Percentiles rank a stretch among this genome's conserved stretches.
Evolutionary conservation across 2,888 invertebrate genomes (phyloP).

Genomic region (Beris chalybata): DNA sequence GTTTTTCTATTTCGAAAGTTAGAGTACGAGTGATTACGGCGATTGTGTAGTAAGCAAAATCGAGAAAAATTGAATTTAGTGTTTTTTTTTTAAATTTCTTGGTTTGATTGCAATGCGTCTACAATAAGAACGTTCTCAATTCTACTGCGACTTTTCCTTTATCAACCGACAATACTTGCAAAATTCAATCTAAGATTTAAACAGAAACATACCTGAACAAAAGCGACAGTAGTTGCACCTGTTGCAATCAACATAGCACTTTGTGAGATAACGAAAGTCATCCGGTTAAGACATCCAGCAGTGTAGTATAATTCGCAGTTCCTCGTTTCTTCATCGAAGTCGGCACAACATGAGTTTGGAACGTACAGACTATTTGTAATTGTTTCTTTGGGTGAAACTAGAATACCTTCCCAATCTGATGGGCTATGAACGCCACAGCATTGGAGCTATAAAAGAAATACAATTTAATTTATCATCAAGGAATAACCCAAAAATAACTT

Average conservation of each 20-base stretch:
- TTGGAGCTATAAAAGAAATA: constrained; percentile 60
- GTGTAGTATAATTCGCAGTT: constrained; percentile 48
- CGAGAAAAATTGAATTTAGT: too few relatives aligned
- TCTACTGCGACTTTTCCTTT: too few relatives aligned
- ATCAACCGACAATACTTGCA: too few relatives aligned
- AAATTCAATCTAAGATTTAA: too few relatives aligned
- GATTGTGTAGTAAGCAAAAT: too few relatives aligned
- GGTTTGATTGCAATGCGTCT: too few relatives aligned
- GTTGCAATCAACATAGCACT: constrained; percentile 73
- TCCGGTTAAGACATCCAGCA: constrained; percentile 64
- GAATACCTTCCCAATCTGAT: constrained; percentile 62
- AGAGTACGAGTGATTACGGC: too few relatives aligned
- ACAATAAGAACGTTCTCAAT: too few relatives aligned
- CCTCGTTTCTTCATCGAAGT: constrained; percentile 50
- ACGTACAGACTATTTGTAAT: constrained; percentile 49
- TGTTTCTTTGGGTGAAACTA: constrained; percentile 32
- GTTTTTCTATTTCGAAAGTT: too few relatives aligned
- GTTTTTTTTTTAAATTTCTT: too few relatives aligned
- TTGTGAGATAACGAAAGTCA: constrained; percentile 66
- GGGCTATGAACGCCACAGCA: constrained; percentile 70
- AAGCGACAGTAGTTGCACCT: constrained; percentile 76
- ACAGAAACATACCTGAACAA: constrained; percentile 66
- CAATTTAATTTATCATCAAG: background rate
- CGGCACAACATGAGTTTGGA: constrained; percentile 65
- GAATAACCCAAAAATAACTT: constrained; percentile 46